Evolutionary conservation across 35 echinoderm and acorn worm species (phyloP).

Genomic region (Apostichopus japonicus): DNA sequence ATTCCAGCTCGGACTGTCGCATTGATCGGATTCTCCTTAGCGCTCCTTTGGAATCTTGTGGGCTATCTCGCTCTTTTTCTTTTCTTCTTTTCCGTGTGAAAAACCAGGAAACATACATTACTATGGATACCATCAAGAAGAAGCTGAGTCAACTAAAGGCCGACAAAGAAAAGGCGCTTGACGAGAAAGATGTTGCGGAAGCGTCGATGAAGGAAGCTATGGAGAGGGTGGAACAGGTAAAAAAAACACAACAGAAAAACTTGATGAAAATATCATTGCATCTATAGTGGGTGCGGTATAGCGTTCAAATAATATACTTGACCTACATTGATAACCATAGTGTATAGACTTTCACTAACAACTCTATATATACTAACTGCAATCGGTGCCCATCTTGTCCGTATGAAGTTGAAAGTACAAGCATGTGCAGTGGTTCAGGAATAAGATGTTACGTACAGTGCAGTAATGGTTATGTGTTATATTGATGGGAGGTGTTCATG

Average conservation of each 20-base stretch:
- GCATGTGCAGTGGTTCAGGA: too few species aligned
- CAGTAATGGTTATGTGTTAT: too few species aligned
- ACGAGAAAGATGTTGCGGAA: slow-evolving; percentile 57
- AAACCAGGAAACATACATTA: slow-evolving; percentile 46
- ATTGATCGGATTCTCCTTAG: slow-evolving; percentile 60
- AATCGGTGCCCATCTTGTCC: too few species aligned
- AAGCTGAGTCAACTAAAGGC: slow-evolving; percentile 55
- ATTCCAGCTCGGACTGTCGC: slow-evolving; percentile 60
- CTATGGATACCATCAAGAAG: slow-evolving; percentile 69
- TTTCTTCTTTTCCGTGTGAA: not conserved
- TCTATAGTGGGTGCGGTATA: not conserved
- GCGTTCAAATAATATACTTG: too few species aligned
- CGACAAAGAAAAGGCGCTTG: slow-evolving; percentile 57
- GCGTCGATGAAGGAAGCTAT: slow-evolving; percentile 56
- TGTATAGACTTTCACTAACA: too few species aligned
- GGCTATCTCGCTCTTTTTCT: slow-evolving; percentile 4
- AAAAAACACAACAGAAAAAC: not conserved
- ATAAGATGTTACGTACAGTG: too few species aligned
- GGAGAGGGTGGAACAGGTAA: slow-evolving; percentile 64
- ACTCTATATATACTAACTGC: too few species aligned
- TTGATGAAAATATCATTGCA: too few species aligned
- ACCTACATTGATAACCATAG: too few species aligned
- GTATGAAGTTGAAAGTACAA: too few species aligned
- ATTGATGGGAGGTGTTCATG: too few species aligned
- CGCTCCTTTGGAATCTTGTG: slow-evolving; percentile 22